phyloP scores from a whole-genome alignment of 2,113 vertebrate genomes.

The Peucedramus taeniatus region DNA sequence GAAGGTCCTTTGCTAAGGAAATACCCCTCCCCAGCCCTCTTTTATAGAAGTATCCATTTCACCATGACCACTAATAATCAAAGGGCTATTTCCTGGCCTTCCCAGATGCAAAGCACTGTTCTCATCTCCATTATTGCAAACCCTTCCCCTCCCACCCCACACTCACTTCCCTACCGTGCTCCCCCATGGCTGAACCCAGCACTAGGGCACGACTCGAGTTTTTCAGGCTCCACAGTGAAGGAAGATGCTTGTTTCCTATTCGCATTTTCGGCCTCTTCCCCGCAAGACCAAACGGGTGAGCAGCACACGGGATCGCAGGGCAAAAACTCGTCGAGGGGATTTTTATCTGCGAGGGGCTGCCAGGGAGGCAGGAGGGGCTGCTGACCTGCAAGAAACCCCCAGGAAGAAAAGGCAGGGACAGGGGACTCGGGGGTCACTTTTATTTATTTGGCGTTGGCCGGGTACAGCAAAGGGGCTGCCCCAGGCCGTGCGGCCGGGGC shows the following conservation, averaged over 20 bases:
- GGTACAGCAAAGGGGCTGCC: neutral
- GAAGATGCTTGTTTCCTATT: neutral
- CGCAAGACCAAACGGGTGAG: neutral
- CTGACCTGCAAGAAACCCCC: neutral
- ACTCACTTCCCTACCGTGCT: neutral
- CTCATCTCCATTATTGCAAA: neutral
- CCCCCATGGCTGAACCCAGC: neutral
- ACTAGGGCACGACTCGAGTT: neutral
- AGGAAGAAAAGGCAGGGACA: slow-evolving; percentile 22
- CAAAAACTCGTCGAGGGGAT: neutral
- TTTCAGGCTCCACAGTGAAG: neutral
- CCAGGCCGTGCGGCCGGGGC: neutral
- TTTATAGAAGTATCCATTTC: slow-evolving; percentile 30
- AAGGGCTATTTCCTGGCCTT: slow-evolving; percentile 16
- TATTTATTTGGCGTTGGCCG: slow-evolving; percentile 13
- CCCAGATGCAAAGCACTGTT: neutral
- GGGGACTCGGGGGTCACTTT: slow-evolving; percentile 7
- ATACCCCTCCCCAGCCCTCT: neutral
- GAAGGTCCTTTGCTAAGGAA: slow-evolving; percentile 49
- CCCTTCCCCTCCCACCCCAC: neutral
- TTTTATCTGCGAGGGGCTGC: neutral
- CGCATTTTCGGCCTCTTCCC: neutral
- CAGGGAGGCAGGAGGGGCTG: neutral
- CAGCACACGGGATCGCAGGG: neutral
- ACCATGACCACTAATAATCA: slow-evolving; percentile 1